Evolutionary conservation across 2,888 invertebrate genomes (phyloP).

Genomic region (Candidula unifasciata): DNA sequence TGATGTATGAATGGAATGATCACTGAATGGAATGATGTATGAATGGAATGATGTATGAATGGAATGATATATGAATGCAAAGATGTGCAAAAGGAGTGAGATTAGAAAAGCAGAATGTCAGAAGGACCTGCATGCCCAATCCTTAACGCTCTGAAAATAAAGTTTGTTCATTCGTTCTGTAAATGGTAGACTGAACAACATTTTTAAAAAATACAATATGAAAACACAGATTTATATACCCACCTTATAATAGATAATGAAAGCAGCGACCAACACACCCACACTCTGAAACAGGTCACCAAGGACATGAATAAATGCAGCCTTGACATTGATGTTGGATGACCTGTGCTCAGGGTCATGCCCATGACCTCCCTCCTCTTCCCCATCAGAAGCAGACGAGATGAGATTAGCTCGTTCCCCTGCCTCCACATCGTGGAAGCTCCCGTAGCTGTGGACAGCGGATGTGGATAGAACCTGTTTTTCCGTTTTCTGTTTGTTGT

Average conservation of each 20-base stretch:
- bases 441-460: slow-evolving; percentile 31
- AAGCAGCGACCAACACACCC: slow-evolving; percentile 93
- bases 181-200: too few species aligned
- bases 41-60: too few species aligned
- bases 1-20: too few species aligned
- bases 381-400: neutral
- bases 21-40: too few species aligned
- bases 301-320: slow-evolving; percentile 96
- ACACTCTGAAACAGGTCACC: slow-evolving; percentile 96
- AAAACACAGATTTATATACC: neutral
- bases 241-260: slow-evolving; percentile 79
- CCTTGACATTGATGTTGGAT: slow-evolving; percentile 85
- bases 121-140: too few species aligned
- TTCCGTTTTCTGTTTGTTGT: neutral
- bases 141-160: too few species aligned
- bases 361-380: neutral
- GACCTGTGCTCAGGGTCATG: slow-evolving; percentile 80
- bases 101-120: too few species aligned
- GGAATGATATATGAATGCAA: too few species aligned
- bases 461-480: neutral
- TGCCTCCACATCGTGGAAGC: slow-evolving; percentile 38
- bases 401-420: neutral
- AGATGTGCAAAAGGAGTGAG: too few species aligned
- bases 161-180: too few species aligned
- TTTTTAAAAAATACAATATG: neutral